Evolutionary conservation across 2,888 invertebrate genomes (phyloP), one percentile per base, ranked within the genome.

Genomic region (Phania funesta): DNA sequence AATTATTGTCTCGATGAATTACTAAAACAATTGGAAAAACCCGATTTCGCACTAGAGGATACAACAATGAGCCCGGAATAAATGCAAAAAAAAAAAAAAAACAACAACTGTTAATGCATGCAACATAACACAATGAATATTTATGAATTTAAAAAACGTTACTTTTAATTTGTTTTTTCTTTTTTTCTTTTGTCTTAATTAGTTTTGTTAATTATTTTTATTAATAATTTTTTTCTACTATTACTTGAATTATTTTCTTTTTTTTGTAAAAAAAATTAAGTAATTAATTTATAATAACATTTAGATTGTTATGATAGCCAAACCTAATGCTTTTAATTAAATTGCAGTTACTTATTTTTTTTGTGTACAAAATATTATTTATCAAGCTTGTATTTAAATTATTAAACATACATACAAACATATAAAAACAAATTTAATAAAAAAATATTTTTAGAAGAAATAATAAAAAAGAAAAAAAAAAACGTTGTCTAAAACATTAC

Each of bases 11-110:
- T 67, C 0, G 50, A 70, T 26, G 52, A 68, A 24, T 38, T 76
- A 22, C 11, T 50, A 26, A 65, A 70, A 52, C 41, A 64, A 32
- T 29, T 78, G 46, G 74, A 74, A 50, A 78, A 74, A 74, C 74
- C 82, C 78, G 82, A 82, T 65, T 82, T 78, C 18, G 82, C 82
- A 74, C 78, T 75, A 78, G 78, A 77, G 54, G 77, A 82, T 50
- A 41, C 35, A 20, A 35, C 78, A 13, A 44, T 74, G 46, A 78
- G 74, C 60, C 52, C 73, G 0, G 50, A 80, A 65, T 64, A 65
- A 67, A 54, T 24, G 38, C 22, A 18, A 75, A 26, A 18, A 5
- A 44, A 20, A 3, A 22, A 35, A 65, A n/a, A n/a, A 8, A 32
- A n/a, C 9, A 11, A 76, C 16, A 56, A 62, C 18, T 18, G 1